phyloP scores from a whole-genome alignment of 2,888 invertebrate genomes.

The Lycia hirtaria region DNA sequence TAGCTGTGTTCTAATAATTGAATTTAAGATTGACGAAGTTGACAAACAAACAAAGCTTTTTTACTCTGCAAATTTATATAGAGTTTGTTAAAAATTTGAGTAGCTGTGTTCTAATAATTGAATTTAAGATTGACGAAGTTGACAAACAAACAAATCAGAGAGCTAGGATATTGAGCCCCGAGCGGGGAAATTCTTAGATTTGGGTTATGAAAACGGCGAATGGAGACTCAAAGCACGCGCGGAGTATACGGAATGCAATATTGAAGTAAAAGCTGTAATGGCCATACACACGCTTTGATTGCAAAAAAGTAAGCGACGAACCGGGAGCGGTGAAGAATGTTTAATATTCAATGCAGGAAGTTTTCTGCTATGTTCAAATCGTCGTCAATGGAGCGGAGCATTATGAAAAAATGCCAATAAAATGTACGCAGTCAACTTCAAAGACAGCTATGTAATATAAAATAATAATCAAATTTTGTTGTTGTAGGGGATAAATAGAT shows the following conservation, averaged over 20 bases:
- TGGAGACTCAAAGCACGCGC: conserved; percentile 8
- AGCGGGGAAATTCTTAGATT: conserved; percentile 1
- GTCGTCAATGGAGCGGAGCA: conserved; percentile 13
- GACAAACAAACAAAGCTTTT: conserved; percentile 19
- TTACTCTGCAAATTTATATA: conserved; percentile 28
- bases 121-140: conserved; percentile 26
- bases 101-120: conserved; percentile 31
- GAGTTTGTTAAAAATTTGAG: conserved; percentile 27
- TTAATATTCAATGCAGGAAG: conserved; percentile 29
- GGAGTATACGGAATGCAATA: conserved; percentile 27
- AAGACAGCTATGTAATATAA: not conserved
- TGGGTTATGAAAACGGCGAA: conserved; percentile 6
- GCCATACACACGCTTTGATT: conserved; percentile 31
- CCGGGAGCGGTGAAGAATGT: conserved; percentile 20
- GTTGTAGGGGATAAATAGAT: no score
- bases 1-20: conserved; percentile 31
- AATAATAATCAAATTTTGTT: not conserved
- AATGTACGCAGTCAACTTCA: not conserved
- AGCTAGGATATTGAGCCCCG: conserved; percentile 5
- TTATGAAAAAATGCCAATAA: conserved; percentile 24
- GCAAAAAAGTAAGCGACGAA: conserved; percentile 26
- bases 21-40: conserved; percentile 26
- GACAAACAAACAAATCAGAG: conserved; percentile 18
- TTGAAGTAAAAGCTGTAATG: conserved; percentile 26
- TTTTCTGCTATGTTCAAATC: conserved; percentile 18